phyloP scores from a whole-genome alignment of 2,888 invertebrate genomes.

The Cantharis lateralis region DNA sequence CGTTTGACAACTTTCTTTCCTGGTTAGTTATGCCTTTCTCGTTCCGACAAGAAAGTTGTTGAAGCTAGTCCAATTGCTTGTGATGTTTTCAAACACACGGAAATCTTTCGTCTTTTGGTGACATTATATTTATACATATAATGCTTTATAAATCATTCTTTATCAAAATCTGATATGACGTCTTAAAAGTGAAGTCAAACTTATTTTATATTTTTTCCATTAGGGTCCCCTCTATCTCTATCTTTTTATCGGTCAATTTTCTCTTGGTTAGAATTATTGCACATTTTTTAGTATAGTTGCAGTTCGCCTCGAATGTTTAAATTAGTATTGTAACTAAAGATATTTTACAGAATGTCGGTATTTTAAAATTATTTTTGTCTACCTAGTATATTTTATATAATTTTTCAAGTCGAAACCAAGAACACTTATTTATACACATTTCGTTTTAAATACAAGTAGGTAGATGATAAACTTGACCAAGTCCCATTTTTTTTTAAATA shows the following conservation, averaged over 20 bases:
- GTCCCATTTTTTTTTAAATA: background rate
- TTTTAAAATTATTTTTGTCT: background rate
- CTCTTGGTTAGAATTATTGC: too few relatives aligned
- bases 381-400: background rate
- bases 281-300: too few relatives aligned
- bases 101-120: background rate
- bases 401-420: background rate
- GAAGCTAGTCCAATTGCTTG: background rate
- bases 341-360: background rate
- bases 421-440: background rate
- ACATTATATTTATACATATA: background rate
- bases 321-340: too few relatives aligned
- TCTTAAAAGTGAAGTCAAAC: background rate
- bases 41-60: background rate
- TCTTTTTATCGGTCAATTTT: too few relatives aligned
- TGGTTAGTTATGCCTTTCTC: background rate
- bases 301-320: too few relatives aligned
- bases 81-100: background rate
- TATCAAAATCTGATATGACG: background rate
- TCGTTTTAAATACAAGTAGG: constrained; percentile 1
- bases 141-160: background rate
- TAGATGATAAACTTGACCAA: constrained; percentile 4
- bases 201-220: too few relatives aligned
- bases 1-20: background rate
- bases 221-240: too few relatives aligned